Evolutionary conservation across 2,797 vertebrate species (phyloP).

Genomic region (Ataeniobius toweri): DNA sequence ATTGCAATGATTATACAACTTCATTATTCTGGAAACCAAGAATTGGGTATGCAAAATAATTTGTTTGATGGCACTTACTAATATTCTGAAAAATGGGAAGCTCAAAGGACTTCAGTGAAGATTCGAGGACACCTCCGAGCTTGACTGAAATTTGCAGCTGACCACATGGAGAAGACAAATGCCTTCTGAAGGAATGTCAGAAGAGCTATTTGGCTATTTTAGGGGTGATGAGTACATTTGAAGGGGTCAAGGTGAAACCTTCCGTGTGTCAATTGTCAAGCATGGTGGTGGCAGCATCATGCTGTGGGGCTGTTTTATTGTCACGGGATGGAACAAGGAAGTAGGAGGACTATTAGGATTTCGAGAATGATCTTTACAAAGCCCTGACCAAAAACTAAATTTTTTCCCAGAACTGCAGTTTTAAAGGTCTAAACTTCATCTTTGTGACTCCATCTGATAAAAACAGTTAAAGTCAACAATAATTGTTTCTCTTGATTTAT

Average conservation of each 20-base stretch:
- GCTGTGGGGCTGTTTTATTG: too few species aligned
- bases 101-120: neutral
- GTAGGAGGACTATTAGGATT: neutral
- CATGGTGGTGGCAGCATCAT: neutral
- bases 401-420: neutral
- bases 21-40: neutral
- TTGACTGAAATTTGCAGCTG: neutral
- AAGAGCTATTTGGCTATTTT: too few species aligned
- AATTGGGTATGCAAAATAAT: neutral
- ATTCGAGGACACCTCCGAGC: neutral
- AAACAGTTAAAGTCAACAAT: slow-evolving; percentile 11
- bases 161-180: neutral
- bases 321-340: too few species aligned
- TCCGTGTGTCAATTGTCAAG: neutral
- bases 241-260: neutral
- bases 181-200: neutral
- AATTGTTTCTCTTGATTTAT: slow-evolving; percentile 32
- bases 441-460: slow-evolving; percentile 8
- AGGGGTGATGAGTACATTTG: too few species aligned
- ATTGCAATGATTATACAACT: neutral
- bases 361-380: neutral
- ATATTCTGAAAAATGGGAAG: neutral
- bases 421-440: neutral
- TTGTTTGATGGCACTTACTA: neutral
- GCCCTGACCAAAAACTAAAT: neutral